Evolutionary conservation across 1,140 invertebrate genomes (phyloP).

Genomic region (Drosophila teissieri): DNA sequence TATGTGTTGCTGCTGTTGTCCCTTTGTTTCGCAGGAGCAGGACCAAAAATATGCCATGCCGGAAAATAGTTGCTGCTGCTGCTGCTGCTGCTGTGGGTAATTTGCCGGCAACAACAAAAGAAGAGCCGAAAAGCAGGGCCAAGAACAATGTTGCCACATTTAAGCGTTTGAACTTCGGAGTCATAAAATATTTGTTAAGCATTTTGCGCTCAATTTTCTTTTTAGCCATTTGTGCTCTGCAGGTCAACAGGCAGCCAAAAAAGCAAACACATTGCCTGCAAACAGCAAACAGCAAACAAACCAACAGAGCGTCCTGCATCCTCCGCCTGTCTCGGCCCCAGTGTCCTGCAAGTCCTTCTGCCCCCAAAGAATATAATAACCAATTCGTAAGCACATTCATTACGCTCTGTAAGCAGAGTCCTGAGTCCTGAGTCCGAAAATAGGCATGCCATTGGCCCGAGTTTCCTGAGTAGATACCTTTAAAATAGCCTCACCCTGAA

Average conservation of each 20-base stretch:
- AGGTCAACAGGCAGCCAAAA: slow-evolving; percentile 67
- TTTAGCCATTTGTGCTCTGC: slow-evolving; percentile 70
- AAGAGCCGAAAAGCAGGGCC: slow-evolving; percentile 2
- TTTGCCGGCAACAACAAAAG: slow-evolving; percentile 69
- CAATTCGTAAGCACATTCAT: slow-evolving; percentile 79
- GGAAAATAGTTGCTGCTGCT: slow-evolving; percentile 51
- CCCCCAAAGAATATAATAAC: slow-evolving; percentile 62
- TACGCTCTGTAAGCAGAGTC: slow-evolving; percentile 50
- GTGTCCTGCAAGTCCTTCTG: slow-evolving; percentile 15
- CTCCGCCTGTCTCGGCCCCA: neutral
- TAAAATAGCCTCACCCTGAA: neutral
- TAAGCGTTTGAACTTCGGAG: slow-evolving; percentile 78
- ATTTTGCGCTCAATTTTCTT: slow-evolving; percentile 80
- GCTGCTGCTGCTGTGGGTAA: slow-evolving; percentile 65
- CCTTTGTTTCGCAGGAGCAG: slow-evolving; percentile 42
- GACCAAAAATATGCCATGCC: slow-evolving; percentile 53
- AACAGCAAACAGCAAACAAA: slow-evolving; percentile 27
- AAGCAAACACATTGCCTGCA: slow-evolving; percentile 54
- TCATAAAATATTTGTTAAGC: slow-evolving; percentile 82
- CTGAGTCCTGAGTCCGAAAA: slow-evolving; percentile 5
- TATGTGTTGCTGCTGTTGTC: slow-evolving; percentile 15
- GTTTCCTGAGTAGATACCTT: neutral
- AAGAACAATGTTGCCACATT: slow-evolving; percentile 67
- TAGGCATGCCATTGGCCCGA: neutral
- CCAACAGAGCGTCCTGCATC: slow-evolving; percentile 16